Conservation (phyloP, 2,113 vertebrate species). For the Amblyopsis rosae region DNA sequence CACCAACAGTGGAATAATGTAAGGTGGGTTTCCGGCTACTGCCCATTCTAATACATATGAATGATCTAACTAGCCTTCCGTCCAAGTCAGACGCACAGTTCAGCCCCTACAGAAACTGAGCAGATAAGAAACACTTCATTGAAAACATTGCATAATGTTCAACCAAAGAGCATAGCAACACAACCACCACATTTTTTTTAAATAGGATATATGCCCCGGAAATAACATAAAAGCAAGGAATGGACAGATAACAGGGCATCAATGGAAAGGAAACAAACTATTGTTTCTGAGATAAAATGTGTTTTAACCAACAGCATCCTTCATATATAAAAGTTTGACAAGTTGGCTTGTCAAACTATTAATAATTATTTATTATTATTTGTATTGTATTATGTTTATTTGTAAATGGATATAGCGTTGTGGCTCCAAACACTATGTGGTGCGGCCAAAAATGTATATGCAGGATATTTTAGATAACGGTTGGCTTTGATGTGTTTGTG, state of each 20-base stretch:
- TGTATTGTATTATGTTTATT: too few relatives aligned
- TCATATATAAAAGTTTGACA: not conserved
- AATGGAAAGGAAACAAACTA: not conserved
- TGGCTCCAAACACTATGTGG: too few relatives aligned
- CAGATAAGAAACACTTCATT: conserved; percentile 45
- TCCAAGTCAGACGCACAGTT: conserved; percentile 4
- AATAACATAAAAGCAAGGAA: not conserved
- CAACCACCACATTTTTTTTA: not conserved
- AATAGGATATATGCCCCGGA: conserved; percentile 3
- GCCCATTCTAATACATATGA: conserved; percentile 13
- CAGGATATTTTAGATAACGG: too few relatives aligned
- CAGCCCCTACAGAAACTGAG: conserved; percentile 14
- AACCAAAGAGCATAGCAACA: not conserved
- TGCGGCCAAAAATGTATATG: too few relatives aligned
- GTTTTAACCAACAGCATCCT: too few relatives aligned
- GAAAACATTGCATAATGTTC: conserved; percentile 40
- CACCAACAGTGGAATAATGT: conserved; percentile 13
- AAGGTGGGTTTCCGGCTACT: conserved; percentile 27
- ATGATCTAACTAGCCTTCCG: not conserved
- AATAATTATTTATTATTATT: not conserved
- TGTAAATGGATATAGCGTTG: too few relatives aligned
- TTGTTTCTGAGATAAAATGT: too few relatives aligned
- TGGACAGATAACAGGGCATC: not conserved
- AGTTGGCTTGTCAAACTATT: too few relatives aligned
- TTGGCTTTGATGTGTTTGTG: conserved; percentile 2